Conservation (phyloP, 2,888 invertebrate species). For the Stenolophus ochropezus region DNA sequence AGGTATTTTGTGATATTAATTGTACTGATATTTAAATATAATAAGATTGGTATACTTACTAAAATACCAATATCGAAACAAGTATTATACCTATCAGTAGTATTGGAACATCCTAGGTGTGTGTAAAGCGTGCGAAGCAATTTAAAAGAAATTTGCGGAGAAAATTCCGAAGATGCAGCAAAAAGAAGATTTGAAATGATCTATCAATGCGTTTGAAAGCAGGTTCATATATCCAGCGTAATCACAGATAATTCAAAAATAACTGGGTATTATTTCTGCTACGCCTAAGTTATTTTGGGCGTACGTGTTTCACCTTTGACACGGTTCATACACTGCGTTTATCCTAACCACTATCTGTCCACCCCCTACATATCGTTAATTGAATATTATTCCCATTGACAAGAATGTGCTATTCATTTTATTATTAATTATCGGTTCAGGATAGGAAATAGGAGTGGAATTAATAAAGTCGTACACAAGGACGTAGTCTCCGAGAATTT, state of each 20-base stretch:
- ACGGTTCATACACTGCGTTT: conserved; percentile 50
- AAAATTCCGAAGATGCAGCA: background rate
- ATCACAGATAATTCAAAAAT: conserved; percentile 41
- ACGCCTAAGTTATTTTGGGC: conserved; percentile 46
- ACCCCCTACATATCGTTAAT: conserved; percentile 49
- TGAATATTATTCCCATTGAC: conserved; percentile 31
- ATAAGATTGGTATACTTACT: too few species aligned
- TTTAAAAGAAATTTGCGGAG: background rate
- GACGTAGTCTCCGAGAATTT: background rate
- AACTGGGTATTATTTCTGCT: conserved; percentile 32
- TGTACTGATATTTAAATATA: too few species aligned
- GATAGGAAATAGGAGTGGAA: conserved; percentile 34
- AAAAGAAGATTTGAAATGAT: background rate
- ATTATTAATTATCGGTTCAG: conserved; percentile 52
- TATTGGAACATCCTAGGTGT: too few species aligned
- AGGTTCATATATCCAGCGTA: conserved; percentile 16
- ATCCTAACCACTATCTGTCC: conserved; percentile 59
- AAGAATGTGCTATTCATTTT: background rate
- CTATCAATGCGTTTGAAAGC: conserved; percentile 17
- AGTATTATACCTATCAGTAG: too few species aligned
- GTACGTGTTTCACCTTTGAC: conserved; percentile 52
- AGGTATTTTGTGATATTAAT: too few species aligned
- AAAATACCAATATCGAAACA: too few species aligned
- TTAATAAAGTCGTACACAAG: conserved; percentile 5
- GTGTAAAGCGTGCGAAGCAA: too few species aligned